These are phyloP conservation scores for Spheniscus humboldti DNA, from an alignment of 2,797 vertebrate species.

Conservation along the genomic window DNA sequence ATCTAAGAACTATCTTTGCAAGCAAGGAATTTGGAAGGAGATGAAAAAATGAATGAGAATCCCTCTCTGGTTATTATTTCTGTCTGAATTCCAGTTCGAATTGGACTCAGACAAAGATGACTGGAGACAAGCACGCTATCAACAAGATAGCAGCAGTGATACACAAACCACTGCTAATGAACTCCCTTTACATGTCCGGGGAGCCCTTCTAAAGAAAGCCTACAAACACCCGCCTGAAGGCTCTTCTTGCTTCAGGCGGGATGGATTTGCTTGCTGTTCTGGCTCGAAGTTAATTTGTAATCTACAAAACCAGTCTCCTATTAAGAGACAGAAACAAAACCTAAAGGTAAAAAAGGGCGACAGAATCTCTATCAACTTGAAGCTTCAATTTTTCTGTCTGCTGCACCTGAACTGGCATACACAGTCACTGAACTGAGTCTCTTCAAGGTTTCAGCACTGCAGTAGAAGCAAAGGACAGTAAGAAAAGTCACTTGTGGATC, in stretches of 20 bases:
- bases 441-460: not conserved
- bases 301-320: not conserved
- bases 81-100: not conserved
- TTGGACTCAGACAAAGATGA: not conserved
- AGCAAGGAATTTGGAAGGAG: constrained; percentile 24
- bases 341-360: not conserved
- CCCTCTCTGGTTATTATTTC: not conserved
- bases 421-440: not conserved
- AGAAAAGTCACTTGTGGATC: not conserved
- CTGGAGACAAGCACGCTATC: not conserved
- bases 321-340: not conserved
- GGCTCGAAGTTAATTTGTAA: not conserved
- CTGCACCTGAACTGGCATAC: not conserved
- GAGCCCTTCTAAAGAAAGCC: not conserved
- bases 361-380: not conserved
- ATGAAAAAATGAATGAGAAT: constrained; percentile 3
- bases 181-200: not conserved
- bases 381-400: not conserved
- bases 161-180: not conserved
- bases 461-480: not conserved
- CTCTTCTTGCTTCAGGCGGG: not conserved
- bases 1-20: not conserved
- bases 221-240: not conserved
- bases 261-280: not conserved
- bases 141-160: not conserved